phyloP scores from a whole-genome alignment of 2,113 vertebrate species.

The Poeciliopsis retropinna region DNA sequence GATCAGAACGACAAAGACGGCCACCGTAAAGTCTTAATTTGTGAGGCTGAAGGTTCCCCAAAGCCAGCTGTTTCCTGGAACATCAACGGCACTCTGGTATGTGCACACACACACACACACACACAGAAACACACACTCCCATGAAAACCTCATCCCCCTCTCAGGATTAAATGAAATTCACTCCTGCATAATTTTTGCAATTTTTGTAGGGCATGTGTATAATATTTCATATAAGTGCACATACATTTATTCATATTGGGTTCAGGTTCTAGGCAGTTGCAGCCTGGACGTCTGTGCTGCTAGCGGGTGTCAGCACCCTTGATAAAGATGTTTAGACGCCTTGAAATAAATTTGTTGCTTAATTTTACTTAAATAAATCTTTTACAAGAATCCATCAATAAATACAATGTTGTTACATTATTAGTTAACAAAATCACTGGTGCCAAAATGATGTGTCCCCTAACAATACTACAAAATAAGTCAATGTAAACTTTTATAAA shows the following conservation, averaged over 20 bases:
- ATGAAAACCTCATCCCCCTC: background rate
- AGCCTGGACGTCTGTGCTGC: background rate
- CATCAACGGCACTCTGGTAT: constrained; percentile 86
- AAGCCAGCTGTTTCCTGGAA: constrained; percentile 92
- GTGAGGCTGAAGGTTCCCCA: constrained; percentile 91
- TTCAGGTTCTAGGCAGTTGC: background rate
- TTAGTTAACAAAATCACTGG: too few relatives aligned
- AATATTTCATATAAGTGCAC: background rate
- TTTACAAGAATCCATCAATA: too few relatives aligned
- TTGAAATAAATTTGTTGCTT: background rate
- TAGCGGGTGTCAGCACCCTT: background rate
- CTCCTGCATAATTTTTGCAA: constrained; percentile 7
- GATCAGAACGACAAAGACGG: constrained; percentile 82
- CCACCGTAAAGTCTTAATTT: constrained; percentile 86
- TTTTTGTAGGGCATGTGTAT: constrained; percentile 17
- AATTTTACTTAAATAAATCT: too few relatives aligned
- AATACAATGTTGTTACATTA: too few relatives aligned
- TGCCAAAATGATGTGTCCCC: too few relatives aligned
- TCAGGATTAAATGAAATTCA: constrained; percentile 3
- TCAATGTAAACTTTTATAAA: too few relatives aligned
- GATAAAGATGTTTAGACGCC: background rate
- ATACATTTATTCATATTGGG: constrained; percentile 19
- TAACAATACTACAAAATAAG: too few relatives aligned
- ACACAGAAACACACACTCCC: background rate
- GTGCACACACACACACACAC: constrained; percentile 28